Percentiles rank a stretch among this genome's conserved stretches.
Evolutionary conservation across 92 coral and sea anemone genomes (phyloP).

Genomic region (Paragorgia papillata): DNA sequence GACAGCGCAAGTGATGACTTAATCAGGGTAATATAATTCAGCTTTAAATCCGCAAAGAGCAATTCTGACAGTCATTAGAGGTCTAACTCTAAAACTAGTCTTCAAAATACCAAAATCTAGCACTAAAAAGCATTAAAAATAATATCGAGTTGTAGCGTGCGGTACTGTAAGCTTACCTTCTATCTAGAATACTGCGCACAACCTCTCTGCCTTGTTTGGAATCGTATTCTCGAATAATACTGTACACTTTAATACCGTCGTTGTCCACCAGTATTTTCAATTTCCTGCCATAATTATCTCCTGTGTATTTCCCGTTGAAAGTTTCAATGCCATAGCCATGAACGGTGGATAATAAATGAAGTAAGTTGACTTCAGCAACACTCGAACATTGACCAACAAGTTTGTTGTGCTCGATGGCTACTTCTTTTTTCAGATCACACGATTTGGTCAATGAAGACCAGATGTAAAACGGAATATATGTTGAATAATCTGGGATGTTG

Average conservation of each 20-base stretch:
- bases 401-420: slow-evolving; percentile 85
- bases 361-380: slow-evolving; percentile 82
- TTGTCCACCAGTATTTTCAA: slow-evolving; percentile 85
- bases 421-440: slow-evolving; percentile 89
- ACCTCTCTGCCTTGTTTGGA: slow-evolving; percentile 85
- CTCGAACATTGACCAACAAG: slow-evolving; percentile 59
- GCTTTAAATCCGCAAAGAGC: too few relatives aligned
- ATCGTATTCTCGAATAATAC: slow-evolving; percentile 81
- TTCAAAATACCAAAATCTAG: too few relatives aligned
- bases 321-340: slow-evolving; percentile 93
- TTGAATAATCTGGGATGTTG: slow-evolving; percentile 74
- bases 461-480: slow-evolving; percentile 73
- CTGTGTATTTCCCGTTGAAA: slow-evolving; percentile 77
- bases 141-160: too few relatives aligned
- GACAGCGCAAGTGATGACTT: too few relatives aligned
- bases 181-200: slow-evolving; percentile 77
- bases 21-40: too few relatives aligned
- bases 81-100: too few relatives aligned
- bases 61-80: too few relatives aligned
- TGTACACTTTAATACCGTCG: slow-evolving; percentile 87
- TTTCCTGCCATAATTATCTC: slow-evolving; percentile 77
- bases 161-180: too few relatives aligned
- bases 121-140: too few relatives aligned
- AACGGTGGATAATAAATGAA: slow-evolving; percentile 73
- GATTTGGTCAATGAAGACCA: slow-evolving; percentile 74